A percentile compares a stretch with the other conserved stretches of the same genome.
Conservation (phyloP, 2,113 vertebrate genomes). For the Pteropus alecto region DNA sequence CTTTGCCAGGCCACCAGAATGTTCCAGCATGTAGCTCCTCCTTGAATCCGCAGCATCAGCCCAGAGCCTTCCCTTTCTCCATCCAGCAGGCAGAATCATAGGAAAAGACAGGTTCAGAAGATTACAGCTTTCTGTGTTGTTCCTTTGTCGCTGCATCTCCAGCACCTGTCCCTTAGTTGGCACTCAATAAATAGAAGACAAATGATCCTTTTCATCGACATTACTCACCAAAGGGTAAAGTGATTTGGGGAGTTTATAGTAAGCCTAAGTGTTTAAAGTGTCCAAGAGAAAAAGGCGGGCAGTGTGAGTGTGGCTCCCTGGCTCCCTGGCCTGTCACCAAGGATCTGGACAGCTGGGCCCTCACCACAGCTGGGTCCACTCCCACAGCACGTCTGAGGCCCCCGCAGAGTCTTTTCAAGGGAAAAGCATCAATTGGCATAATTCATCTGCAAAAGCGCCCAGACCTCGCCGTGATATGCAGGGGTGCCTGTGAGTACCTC, state of each 20-base stretch:
- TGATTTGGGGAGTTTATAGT: conserved; percentile 3
- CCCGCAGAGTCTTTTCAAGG: background rate
- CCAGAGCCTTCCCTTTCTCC: accelerated
- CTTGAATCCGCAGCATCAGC: background rate
- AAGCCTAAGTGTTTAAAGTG: conserved; percentile 17
- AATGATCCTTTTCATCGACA: background rate
- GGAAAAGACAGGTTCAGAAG: background rate
- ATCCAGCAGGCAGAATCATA: background rate
- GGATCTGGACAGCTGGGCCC: background rate
- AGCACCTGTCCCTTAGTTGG: background rate
- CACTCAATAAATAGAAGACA: background rate
- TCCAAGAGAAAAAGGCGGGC: background rate
- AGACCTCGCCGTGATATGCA: background rate
- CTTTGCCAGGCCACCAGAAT: accelerated
- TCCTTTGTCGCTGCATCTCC: background rate
- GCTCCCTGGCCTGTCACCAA: background rate
- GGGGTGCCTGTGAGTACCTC: accelerated
- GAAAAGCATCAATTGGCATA: background rate
- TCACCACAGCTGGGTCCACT: background rate
- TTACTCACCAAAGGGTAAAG: conserved; percentile 13
- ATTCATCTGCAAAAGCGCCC: background rate
- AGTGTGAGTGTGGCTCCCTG: background rate
- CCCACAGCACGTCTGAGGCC: background rate
- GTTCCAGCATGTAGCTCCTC: background rate
- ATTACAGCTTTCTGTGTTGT: background rate